phyloP scores from a whole-genome alignment of 2,888 invertebrate species.

The Chrysopilus asiliformis region DNA sequence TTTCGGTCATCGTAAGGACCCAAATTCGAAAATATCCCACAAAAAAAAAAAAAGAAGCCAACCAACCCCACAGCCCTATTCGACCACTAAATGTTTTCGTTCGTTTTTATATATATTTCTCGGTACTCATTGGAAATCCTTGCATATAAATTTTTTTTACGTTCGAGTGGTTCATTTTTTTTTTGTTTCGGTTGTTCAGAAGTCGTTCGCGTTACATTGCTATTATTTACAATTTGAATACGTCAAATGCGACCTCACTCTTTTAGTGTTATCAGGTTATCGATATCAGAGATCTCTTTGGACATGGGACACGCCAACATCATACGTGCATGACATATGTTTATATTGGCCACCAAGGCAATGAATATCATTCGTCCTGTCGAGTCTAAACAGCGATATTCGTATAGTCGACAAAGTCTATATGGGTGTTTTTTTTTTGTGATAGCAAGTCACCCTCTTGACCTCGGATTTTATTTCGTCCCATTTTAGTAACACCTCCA shows the following conservation, averaged over 20 bases:
- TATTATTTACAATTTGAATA: slow-evolving; percentile 14
- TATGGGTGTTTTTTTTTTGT: too few species aligned
- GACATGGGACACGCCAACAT: slow-evolving; percentile 14
- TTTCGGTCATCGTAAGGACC: too few species aligned
- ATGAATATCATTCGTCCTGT: too few species aligned
- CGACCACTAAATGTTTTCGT: background rate
- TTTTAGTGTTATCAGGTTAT: slow-evolving; percentile 13
- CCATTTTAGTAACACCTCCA: too few species aligned
- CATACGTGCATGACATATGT: slow-evolving; percentile 14
- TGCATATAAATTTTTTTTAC: background rate
- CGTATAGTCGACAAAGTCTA: too few species aligned
- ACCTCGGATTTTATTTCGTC: too few species aligned
- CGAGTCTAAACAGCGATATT: too few species aligned
- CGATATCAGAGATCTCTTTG: slow-evolving; percentile 14
- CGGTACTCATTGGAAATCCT: background rate
- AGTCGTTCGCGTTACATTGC: background rate
- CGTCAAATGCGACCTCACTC: slow-evolving; percentile 9
- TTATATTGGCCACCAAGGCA: slow-evolving; percentile 10
- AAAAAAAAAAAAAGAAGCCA: too few species aligned
- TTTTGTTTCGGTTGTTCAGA: background rate
- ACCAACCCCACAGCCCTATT: slow-evolving; percentile 4
- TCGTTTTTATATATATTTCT: background rate
- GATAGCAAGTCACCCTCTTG: too few species aligned
- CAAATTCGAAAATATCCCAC: too few species aligned
- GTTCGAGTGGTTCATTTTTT: background rate